These are phyloP conservation scores for Colinus virginianus DNA, from an alignment of 2,113 vertebrate genomes.

Conservation along the genomic window DNA sequence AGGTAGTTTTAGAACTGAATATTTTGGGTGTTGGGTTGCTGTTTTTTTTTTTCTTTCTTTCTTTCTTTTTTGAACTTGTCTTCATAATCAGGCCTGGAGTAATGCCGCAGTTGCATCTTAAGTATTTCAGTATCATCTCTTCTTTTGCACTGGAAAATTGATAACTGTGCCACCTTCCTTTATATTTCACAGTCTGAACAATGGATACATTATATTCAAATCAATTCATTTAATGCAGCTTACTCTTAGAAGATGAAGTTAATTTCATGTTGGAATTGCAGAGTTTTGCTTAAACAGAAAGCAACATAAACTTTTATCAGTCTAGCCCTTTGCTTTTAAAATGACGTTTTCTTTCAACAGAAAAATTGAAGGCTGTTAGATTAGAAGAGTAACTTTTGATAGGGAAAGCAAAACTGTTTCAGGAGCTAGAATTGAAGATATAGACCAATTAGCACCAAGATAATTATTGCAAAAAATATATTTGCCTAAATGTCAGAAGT, in stretches of 20 bases:
- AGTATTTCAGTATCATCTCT: neutral
- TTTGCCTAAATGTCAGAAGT: neutral
- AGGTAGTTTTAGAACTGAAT: neutral
- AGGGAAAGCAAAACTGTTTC: slow-evolving; percentile 3
- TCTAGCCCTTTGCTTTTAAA: neutral
- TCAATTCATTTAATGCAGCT: neutral
- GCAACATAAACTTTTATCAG: slow-evolving; percentile 6
- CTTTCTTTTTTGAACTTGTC: neutral
- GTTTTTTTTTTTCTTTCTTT: neutral
- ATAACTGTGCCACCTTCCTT: neutral
- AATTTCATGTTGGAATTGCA: slow-evolving; percentile 27
- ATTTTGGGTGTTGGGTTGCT: neutral
- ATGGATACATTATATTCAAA: slow-evolving; percentile 17
- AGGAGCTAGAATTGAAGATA: neutral
- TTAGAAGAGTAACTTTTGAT: neutral
- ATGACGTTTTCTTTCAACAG: neutral
- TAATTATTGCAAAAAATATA: too few relatives aligned
- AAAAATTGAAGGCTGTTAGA: neutral
- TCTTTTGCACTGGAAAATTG: neutral
- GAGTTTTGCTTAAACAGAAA: slow-evolving; percentile 15
- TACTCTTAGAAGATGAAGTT: neutral
- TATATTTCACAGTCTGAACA: neutral
- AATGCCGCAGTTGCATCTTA: neutral
- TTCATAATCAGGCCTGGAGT: neutral
- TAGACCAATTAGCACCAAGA: neutral